Base-by-base conservation (phyloP, 2,888 invertebrate genomes). In the Melipona beecheii region DNA sequence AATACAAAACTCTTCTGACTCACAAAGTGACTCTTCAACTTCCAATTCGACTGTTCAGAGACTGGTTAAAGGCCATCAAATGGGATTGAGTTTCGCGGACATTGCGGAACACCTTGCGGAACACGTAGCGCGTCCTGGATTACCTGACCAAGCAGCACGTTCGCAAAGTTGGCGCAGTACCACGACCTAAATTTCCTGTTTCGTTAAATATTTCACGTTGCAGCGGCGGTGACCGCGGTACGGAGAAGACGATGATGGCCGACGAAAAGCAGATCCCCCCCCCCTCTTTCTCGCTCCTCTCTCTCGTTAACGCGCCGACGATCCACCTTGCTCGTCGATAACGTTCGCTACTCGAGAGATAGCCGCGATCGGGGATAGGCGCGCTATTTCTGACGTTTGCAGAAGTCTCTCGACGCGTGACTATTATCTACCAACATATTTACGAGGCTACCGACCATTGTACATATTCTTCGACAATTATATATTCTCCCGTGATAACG, bases 171-270 rank as follows among this genome's bases (percentile, higher is more conserved):
- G 85, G 85, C 85, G 83, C 86, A 85, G 85, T 70, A 85, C 72
- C 81, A 81, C 83, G 86, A 86, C 86, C 86, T 73, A 85, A 75
- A 85, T 86, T 78, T 81, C 83, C 24, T 31, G 83, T 83, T 43
- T 74, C 81, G 85, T 85, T 86, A 86, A 86, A 86, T 86, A 83
- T 86, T 86, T 85, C 78, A 82, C 54, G 79, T 78, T 56, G 72
- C 78, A 72, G 72, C 78, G 72, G 74, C 73, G 66, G 36, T 58
- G 72, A 60, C 78, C 81, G 79, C 79, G 71, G n/a, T 56, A 56
- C 27, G 27, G 1, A 27, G 17, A 54, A 24, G 43, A 56, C 49
- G 27, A 78, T 52, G 65, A 78, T 62, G 69, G 43, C 49, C 49
- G 69, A 77, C 71, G 62, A 68, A 73, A 80, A 74, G 27, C 73